Evolutionary conservation across 2,888 invertebrate genomes (phyloP), one percentile per base, ranked within the genome.

Genomic region (Hemistola chrysoprasaria): DNA sequence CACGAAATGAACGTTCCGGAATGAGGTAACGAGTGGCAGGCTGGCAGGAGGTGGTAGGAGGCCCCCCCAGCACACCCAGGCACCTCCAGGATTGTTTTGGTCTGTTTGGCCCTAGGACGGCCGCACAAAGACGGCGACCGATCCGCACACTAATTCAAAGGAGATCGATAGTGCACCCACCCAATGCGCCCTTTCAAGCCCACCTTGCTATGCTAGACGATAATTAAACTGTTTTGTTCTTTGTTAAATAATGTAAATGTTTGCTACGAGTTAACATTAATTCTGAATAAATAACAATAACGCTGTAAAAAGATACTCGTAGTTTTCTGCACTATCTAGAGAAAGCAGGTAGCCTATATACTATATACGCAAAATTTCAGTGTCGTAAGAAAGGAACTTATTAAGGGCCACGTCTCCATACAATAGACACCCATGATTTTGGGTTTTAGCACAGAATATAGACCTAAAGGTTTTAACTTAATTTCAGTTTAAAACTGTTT

Each of bases 141-240:
- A 86, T 85, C 80, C 84, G 84, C 82, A 82, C 87, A 86, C 87
- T 87, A 87, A 88, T 88, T 87, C 85, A 82, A 82, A 80, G 69
- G 76, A 86, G 86, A 88, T 88, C 87, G 87, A 88, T 88, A 88
- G 79, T 81, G 84, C 85, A 81, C 78, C 83, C 80, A 67, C 72
- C 79, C 74, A 68, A 68, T 65, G 64, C 59, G 77, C 81, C 84
- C 78, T 85, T 87, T 85, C 69, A 77, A 65, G 77, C 75, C 74
- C 70, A 76, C 77, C 73, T 78, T 65, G 66, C 71, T 68, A 74
- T 71, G 40, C 45, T 65, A 56, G 54, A 51, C 63, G 60, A 75
- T 82, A 81, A 84, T 84, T 84, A 82, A 81, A 78, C 74, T 71
- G 70, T 73, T 72, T 71, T 68, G 59, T 62, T 60, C 48, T 41